Evolutionary conservation across 2,888 invertebrate species (phyloP).

Genomic region (Metopia argyrocephala): DNA sequence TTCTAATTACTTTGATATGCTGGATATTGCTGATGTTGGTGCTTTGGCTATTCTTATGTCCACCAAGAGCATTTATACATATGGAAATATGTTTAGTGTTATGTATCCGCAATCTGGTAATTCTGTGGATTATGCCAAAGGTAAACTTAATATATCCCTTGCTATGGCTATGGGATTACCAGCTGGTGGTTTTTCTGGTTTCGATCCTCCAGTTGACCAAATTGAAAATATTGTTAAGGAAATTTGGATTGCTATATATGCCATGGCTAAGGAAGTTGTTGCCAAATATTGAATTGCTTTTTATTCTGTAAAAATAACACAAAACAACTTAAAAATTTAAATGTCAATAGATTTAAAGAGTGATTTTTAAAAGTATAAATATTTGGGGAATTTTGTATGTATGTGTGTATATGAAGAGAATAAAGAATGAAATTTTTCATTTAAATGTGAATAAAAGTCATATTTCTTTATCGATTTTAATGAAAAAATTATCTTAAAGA

Average conservation of each 20-base stretch:
- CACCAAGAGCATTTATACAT: constrained; percentile 74
- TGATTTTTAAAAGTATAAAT: too few relatives aligned
- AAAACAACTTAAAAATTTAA: too few relatives aligned
- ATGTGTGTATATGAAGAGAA: too few relatives aligned
- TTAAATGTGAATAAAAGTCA: too few relatives aligned
- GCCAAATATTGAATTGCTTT: constrained; percentile 48
- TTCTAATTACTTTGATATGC: constrained; percentile 76
- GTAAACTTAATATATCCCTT: constrained; percentile 79
- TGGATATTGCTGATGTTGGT: constrained; percentile 74
- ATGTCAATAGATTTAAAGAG: too few relatives aligned
- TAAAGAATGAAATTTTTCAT: too few relatives aligned
- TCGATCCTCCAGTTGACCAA: constrained; percentile 80
- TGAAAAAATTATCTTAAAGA: too few relatives aligned
- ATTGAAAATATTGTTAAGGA: constrained; percentile 81
- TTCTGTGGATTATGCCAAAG: constrained; percentile 83
- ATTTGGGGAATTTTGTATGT: too few relatives aligned
- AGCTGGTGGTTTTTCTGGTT: constrained; percentile 79
- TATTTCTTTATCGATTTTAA: too few relatives aligned
- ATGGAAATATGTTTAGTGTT: constrained; percentile 79
- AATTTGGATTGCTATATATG: constrained; percentile 79
- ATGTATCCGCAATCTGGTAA: constrained; percentile 81
- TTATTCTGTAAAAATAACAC: too few relatives aligned
- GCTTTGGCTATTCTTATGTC: constrained; percentile 73
- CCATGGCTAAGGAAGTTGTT: constrained; percentile 72
- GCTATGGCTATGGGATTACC: constrained; percentile 83